phyloP scores from a whole-genome alignment of 2,888 invertebrate species.

The Epirrhoe tristata region DNA sequence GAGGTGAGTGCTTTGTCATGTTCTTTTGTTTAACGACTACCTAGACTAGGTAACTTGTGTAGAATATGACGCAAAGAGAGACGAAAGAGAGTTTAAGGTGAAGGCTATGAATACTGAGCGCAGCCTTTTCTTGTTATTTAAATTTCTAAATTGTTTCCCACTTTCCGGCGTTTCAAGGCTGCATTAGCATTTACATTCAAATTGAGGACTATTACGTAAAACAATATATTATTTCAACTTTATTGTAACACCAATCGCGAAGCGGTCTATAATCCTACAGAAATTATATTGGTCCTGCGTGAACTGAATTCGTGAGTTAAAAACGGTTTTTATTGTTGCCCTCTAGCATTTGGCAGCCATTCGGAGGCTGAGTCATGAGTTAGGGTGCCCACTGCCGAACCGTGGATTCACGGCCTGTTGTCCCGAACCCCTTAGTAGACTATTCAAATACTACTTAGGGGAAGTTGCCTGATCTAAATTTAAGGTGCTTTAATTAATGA shows the following conservation, averaged over 20 bases:
- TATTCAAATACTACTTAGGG: conserved; percentile 28
- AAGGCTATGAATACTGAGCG: conserved; percentile 5
- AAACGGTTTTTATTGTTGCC: conserved; percentile 41
- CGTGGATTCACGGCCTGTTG: conserved; percentile 23
- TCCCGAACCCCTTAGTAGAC: conserved; percentile 25
- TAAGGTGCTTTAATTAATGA: conserved; percentile 9
- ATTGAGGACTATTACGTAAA: conserved; percentile 14
- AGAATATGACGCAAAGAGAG: conserved; percentile 1
- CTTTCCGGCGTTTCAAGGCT: conserved; percentile 7
- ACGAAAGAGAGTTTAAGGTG: no score
- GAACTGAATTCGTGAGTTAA: conserved; percentile 33
- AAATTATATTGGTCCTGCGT: conserved; percentile 33
- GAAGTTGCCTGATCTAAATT: conserved; percentile 20
- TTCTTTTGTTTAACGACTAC: conserved; percentile 13
- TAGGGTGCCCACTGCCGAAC: conserved; percentile 32
- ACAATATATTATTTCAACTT: conserved; percentile 36
- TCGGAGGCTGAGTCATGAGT: conserved; percentile 46
- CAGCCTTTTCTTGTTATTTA: conserved; percentile 6
- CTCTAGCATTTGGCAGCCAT: conserved; percentile 49
- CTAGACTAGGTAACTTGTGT: not conserved
- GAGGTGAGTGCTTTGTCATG: conserved; percentile 88
- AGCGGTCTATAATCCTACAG: conserved; percentile 33
- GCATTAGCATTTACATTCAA: conserved; percentile 14
- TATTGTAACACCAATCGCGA: conserved; percentile 24
- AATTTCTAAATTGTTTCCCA: conserved; percentile 14